Evolutionary conservation across 2,113 vertebrate genomes (phyloP).

Genomic region (Todiramphus chloris): DNA sequence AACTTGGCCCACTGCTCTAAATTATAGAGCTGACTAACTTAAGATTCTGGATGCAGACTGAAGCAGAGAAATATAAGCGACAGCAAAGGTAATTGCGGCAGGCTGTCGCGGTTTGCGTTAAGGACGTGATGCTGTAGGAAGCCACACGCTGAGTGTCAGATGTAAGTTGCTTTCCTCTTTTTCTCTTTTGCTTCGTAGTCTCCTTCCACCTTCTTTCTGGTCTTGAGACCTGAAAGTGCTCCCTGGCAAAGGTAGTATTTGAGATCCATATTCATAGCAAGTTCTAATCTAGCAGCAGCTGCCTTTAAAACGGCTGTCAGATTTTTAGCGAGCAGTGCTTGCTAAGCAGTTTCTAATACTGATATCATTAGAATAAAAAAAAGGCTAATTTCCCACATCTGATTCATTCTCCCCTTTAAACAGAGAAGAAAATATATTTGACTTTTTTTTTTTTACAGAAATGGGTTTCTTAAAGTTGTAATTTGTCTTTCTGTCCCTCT

Average conservation of each 20-base stretch:
- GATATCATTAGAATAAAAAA: neutral
- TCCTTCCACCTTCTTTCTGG: neutral
- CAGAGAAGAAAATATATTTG: neutral
- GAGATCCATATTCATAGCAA: neutral
- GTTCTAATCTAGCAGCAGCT: neutral
- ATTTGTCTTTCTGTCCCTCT: neutral
- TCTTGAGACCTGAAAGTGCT: neutral
- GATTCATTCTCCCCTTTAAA: neutral
- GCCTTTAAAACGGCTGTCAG: neutral
- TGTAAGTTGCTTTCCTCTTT: neutral
- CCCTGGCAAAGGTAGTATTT: neutral
- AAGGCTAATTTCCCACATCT: neutral
- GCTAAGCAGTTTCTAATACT: neutral
- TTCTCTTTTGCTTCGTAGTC: neutral
- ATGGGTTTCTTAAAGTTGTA: neutral
- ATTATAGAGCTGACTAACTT: neutral
- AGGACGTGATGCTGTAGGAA: neutral
- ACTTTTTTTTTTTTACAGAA: neutral
- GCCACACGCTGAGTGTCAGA: neutral
- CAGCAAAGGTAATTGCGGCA: neutral
- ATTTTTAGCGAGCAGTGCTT: conserved; percentile 9
- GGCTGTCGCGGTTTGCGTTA: neutral
- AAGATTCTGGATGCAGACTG: neutral
- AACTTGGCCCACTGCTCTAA: conserved; percentile 2
- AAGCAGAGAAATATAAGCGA: neutral